phyloP scores from a whole-genome alignment of 2,113 vertebrate genomes.

The Percina caprodes region DNA sequence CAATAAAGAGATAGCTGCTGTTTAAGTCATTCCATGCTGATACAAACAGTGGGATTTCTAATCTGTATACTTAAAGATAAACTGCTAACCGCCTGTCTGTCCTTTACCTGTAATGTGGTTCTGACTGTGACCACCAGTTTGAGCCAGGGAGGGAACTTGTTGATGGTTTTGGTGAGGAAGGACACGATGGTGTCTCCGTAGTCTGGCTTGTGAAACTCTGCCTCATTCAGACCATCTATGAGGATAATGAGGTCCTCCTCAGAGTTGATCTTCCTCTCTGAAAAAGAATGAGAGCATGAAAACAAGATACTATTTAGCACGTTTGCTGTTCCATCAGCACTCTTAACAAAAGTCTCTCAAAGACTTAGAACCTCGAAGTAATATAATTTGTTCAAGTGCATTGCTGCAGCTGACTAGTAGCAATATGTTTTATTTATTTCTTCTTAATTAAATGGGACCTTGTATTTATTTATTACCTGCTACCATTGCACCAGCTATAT shows the following conservation, averaged over 20 bases:
- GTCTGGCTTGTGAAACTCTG: slow-evolving; percentile 99
- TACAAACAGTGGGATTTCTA: neutral
- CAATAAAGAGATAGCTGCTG: neutral
- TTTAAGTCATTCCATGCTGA: neutral
- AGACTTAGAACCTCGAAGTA: no score
- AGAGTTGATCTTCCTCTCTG: slow-evolving; percentile 96
- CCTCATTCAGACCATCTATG: slow-evolving; percentile 98
- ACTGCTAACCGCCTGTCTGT: neutral
- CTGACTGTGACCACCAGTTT: slow-evolving; percentile 98
- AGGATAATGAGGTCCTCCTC: slow-evolving; percentile 98
- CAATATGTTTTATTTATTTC: no score
- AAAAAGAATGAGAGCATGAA: neutral
- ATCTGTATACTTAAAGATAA: neutral
- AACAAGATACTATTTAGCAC: neutral
- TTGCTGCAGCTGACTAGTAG: no score
- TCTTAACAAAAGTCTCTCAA: no score
- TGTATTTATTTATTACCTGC: no score
- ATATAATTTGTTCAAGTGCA: no score
- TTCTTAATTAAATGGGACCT: no score
- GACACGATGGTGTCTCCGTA: slow-evolving; percentile 99
- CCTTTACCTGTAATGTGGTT: slow-evolving; percentile 93
- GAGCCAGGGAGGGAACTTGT: slow-evolving; percentile 97
- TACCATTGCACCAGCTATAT: no score
- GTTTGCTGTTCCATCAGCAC: no score
- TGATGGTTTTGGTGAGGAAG: slow-evolving; percentile 97